A percentile compares a stretch with the other conserved stretches of the same genome.
These are phyloP conservation scores for Ptilonorhynchus violaceus DNA, from an alignment of 2,113 vertebrate genomes.

Conservation along the genomic window DNA sequence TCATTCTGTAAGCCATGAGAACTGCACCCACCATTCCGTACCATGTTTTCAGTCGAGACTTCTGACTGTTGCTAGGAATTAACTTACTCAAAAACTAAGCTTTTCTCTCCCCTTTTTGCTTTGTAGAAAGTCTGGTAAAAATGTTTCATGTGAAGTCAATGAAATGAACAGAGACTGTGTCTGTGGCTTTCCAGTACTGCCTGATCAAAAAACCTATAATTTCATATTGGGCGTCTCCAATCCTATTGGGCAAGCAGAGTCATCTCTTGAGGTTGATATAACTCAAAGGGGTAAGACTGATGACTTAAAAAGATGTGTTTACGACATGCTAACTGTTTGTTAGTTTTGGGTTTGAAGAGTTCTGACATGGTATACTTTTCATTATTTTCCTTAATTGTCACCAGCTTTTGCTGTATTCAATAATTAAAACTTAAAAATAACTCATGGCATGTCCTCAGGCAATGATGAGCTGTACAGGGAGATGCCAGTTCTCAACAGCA, in stretches of 20 bases:
- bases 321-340: background rate
- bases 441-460: background rate
- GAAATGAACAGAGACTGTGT: constrained; percentile 21
- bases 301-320: background rate
- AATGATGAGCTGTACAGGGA: background rate
- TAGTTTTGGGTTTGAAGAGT: background rate
- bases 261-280: constrained; percentile 59
- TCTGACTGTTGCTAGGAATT: background rate
- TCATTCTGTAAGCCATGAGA: background rate
- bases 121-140: constrained; percentile 71
- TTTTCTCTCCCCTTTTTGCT: background rate
- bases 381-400: background rate
- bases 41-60: background rate
- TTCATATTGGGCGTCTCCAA: constrained; percentile 68
- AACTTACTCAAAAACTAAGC: background rate
- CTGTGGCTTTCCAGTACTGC: constrained; percentile 57
- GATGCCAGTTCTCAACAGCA: background rate
- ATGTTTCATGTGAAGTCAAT: constrained; percentile 21
- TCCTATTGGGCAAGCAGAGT: constrained; percentile 54
- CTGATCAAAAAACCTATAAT: constrained; percentile 62
- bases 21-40: background rate
- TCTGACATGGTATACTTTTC: background rate
- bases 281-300: constrained; percentile 70
- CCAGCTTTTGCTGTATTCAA: background rate
- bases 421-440: background rate